Conservation (phyloP, 2,113 vertebrate genomes). For the Nycticorax nycticorax region DNA sequence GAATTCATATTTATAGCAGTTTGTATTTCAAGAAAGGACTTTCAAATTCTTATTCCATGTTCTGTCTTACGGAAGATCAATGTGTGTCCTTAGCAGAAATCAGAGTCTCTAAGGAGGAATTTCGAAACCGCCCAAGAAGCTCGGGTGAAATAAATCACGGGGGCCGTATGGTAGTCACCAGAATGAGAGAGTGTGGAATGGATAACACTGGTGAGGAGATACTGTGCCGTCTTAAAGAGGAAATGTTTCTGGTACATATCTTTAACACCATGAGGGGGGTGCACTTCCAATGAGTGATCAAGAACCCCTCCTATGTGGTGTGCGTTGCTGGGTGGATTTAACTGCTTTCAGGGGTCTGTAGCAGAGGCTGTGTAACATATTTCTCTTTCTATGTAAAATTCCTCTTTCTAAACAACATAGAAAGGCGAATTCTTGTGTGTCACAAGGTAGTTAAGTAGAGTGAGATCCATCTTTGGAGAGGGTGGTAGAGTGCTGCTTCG, state of each 20-base stretch:
- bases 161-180: not conserved
- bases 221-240: not conserved
- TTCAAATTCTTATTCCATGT: not conserved
- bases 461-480: not conserved
- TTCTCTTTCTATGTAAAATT: not conserved
- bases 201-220: not conserved
- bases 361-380: not conserved
- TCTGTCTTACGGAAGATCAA: not conserved
- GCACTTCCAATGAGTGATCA: not conserved
- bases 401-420: not conserved
- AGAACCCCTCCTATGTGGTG: accelerated
- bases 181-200: not conserved
- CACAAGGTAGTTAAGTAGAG: not conserved
- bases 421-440: not conserved
- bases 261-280: not conserved
- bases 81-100: not conserved
- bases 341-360: not conserved
- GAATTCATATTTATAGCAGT: not conserved
- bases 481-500: not conserved
- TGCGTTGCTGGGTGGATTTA: not conserved
- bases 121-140: not conserved
- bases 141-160: not conserved
- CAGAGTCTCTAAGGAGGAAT: not conserved
- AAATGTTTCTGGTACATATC: not conserved
- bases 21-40: not conserved